These are phyloP conservation scores for Rhynchomys soricoides DNA, from an alignment of 2,113 vertebrate genomes.

Conservation along the genomic window DNA sequence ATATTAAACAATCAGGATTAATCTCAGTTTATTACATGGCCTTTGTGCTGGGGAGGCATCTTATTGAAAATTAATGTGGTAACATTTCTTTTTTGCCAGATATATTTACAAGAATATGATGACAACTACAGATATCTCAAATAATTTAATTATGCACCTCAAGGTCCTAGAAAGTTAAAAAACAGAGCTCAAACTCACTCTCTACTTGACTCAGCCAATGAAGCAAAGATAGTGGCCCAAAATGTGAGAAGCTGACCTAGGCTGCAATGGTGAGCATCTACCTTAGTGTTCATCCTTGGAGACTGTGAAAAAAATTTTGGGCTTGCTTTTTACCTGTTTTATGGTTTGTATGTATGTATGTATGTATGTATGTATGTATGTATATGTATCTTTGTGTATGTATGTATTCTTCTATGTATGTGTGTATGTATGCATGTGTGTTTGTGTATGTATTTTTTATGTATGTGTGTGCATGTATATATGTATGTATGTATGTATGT, in stretches of 20 bases:
- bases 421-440: too few species aligned
- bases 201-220: not conserved
- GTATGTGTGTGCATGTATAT: too few species aligned
- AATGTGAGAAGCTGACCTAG: not conserved
- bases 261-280: not conserved
- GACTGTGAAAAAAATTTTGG: not conserved
- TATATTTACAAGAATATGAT: not conserved
- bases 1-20: not conserved
- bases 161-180: not conserved
- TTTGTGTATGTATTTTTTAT: too few species aligned
- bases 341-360: not conserved
- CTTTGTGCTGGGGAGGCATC: not conserved
- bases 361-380: too few species aligned
- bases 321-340: not conserved
- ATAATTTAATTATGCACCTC: not conserved
- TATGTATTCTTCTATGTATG: too few species aligned
- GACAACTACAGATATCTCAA: not conserved
- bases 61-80: not conserved
- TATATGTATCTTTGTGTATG: too few species aligned
- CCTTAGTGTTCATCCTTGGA: not conserved
- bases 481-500: too few species aligned
- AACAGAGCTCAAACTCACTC: not conserved
- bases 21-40: not conserved
- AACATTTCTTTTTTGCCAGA: not conserved
- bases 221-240: not conserved